Percentiles rank a stretch among this genome's conserved stretches.
Conservation (phyloP, 1,140 invertebrate species). For the Tribolium castaneum region DNA sequence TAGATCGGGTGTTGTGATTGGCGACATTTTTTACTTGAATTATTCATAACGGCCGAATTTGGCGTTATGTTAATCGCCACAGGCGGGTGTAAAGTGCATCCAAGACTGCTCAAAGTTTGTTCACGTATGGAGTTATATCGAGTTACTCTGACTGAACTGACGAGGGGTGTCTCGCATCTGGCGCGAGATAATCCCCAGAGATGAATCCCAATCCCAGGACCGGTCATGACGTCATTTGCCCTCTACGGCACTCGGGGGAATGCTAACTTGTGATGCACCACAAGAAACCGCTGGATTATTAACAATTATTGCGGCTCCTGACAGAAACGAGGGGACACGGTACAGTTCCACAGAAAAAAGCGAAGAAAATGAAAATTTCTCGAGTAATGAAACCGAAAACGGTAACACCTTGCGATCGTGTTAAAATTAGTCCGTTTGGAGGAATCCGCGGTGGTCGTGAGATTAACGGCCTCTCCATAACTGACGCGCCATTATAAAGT, state of each 20-base stretch:
- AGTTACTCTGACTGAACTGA: slow-evolving; percentile 53
- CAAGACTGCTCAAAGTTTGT: slow-evolving; percentile 50
- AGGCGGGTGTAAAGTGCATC: slow-evolving; percentile 7
- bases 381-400: background rate
- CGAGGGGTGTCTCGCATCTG: slow-evolving; percentile 48
- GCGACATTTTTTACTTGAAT: slow-evolving; percentile 23
- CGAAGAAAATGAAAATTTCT: background rate
- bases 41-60: slow-evolving; percentile 7
- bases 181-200: slow-evolving; percentile 56
- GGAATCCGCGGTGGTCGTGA: slow-evolving; percentile 19
- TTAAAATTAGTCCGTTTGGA: background rate
- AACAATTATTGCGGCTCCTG: slow-evolving; percentile 44
- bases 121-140: slow-evolving; percentile 58
- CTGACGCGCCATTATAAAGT: slow-evolving; percentile 28
- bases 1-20: slow-evolving; percentile 13
- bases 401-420: background rate
- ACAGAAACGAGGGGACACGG: background rate
- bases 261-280: slow-evolving; percentile 46
- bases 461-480: slow-evolving; percentile 26
- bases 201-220: slow-evolving; percentile 56
- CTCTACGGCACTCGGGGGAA: slow-evolving; percentile 39
- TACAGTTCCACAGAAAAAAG: background rate
- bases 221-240: slow-evolving; percentile 57
- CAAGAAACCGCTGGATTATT: slow-evolving; percentile 31
- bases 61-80: background rate